A percentile compares a stretch with the other conserved stretches of the same genome.
Evolutionary conservation across 2,888 invertebrate species (phyloP).

Genomic region (Leptopilina drosophilae): DNA sequence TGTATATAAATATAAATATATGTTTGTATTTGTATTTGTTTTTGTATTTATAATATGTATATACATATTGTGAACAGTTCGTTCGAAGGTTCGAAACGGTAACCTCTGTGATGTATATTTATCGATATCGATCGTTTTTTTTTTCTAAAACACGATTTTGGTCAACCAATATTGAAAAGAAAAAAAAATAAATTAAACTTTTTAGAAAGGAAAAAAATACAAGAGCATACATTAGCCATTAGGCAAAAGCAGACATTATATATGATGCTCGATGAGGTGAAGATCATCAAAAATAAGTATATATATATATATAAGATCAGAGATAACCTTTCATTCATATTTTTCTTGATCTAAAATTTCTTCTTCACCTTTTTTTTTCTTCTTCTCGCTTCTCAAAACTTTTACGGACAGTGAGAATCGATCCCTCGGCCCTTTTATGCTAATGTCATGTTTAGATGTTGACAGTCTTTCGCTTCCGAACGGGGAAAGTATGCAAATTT

Average conservation of each 20-base stretch:
- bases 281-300: background rate
- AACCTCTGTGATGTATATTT: background rate
- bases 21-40: background rate
- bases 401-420: slow-evolving; percentile 45
- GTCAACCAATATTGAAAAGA: background rate
- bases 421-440: slow-evolving; percentile 69
- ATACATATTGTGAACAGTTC: too few relatives aligned
- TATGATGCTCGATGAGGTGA: background rate
- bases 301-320: background rate
- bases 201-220: too few relatives aligned
- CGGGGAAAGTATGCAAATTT: slow-evolving; percentile 72
- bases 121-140: slow-evolving; percentile 22
- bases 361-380: background rate
- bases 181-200: too few relatives aligned
- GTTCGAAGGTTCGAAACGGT: background rate
- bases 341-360: too few relatives aligned
- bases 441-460: slow-evolving; percentile 73
- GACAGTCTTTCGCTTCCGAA: slow-evolving; percentile 73
- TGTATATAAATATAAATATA: too few relatives aligned
- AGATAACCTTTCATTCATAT: slow-evolving; percentile 1
- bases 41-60: too few relatives aligned
- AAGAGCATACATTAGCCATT: background rate
- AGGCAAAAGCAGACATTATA: background rate
- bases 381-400: slow-evolving; percentile 9
- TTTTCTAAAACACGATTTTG: slow-evolving; percentile 21